phyloP scores from a whole-genome alignment of 2,797 vertebrate genomes.

The Amblyopsis hoosieri region DNA sequence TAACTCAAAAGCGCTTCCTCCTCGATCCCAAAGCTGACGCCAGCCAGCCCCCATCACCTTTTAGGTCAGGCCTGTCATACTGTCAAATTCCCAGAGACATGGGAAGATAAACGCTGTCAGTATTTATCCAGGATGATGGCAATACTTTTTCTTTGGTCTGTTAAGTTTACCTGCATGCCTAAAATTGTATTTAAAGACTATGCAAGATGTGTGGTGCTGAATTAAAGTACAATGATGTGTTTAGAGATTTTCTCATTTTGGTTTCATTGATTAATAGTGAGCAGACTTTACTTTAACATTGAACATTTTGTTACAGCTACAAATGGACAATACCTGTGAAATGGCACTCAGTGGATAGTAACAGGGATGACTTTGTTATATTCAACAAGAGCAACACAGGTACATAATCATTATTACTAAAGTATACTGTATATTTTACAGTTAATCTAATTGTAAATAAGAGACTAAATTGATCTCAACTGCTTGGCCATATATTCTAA shows the following conservation, averaged over 20 bases:
- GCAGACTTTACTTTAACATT: neutral
- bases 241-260: too few relatives aligned
- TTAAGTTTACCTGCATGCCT: too few relatives aligned
- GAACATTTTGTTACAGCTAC: constrained; percentile 80
- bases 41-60: constrained; percentile 57
- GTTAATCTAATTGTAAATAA: too few relatives aligned
- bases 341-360: constrained; percentile 63
- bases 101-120: neutral
- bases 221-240: too few relatives aligned
- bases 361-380: constrained; percentile 31
- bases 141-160: too few relatives aligned
- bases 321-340: constrained; percentile 92
- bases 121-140: neutral
- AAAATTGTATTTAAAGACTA: too few relatives aligned
- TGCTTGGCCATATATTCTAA: too few relatives aligned
- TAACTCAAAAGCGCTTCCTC: constrained; percentile 88
- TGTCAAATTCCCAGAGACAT: neutral
- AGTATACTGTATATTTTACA: too few relatives aligned
- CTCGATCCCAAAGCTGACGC: constrained; percentile 84
- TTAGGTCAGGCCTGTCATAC: constrained; percentile 56
- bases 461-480: too few relatives aligned
- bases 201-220: too few relatives aligned
- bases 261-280: neutral
- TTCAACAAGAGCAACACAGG: constrained; percentile 77
- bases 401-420: constrained; percentile 39